Base-by-base conservation (phyloP, 2,888 invertebrate genomes). In the Lysandra bellargus region DNA sequence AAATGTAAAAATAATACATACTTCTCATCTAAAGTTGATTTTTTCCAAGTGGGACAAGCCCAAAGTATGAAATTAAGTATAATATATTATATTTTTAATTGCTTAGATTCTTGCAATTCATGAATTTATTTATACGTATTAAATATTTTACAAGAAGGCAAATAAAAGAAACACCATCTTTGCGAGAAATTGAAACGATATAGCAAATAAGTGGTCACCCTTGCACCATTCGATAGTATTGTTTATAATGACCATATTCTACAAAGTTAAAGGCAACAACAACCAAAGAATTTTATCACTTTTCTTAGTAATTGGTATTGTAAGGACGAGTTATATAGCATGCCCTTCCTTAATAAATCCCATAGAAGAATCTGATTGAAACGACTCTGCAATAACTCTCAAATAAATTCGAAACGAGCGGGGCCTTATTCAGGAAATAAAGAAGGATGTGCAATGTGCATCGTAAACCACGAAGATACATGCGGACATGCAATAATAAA, bases 401-500 rank as follows among this genome's bases (percentile, higher is more conserved):
- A 85, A 88, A 88, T 87, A 86, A 85, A 88, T 84, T 81, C 82
- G 81, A 83, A 82, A 79, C 81, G 79, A 81, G 80, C 81, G 78
- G 83, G 81, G 83, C 85, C 82, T 83, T 83, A 85, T 84, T 85
- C 85, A 85, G 88, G 86, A 89, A 90, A 92, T 91, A 91, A 89
- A 90, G 89, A 88, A 87, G 86, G 87, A 86, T 88, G 87, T 86
- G 87, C 87, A 87, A 86, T 88, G 87, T 86, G 87, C 87, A 87
- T 90, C 92, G 91, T 91, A 91, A 92, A 92, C 87, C 86, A 88
- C 88, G 86, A 87, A 90, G 91, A 91, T 92, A 90, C 90, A 91
- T 87, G 87, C 86, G 84, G 86, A 86, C 88, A 86, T 86, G 86
- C 86, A 85, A 87, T 88, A 90, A 91, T 91, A 90, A 90, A 91